Percentiles rank a stretch among this genome's conserved stretches.
Evolutionary conservation across 2,888 invertebrate genomes (phyloP).

Genomic region (Tenthredo distinguenda): DNA sequence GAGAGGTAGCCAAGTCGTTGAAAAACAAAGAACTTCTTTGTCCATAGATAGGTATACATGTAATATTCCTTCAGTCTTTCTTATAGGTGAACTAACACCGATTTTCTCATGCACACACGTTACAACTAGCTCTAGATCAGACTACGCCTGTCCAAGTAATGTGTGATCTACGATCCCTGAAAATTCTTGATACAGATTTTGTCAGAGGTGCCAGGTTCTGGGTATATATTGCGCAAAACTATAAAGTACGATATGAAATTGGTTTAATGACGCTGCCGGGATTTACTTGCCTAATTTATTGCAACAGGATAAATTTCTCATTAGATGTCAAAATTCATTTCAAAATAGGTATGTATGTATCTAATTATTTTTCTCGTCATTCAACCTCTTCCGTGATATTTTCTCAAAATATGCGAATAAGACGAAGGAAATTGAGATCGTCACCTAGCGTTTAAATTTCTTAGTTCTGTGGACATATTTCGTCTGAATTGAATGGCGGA

Average conservation of each 20-base stretch:
- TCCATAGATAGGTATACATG: slow-evolving; percentile 9
- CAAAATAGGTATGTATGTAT: not conserved
- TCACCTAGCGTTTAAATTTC: too few relatives aligned
- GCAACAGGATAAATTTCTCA: slow-evolving; percentile 16
- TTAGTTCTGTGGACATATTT: too few relatives aligned
- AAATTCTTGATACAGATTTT: slow-evolving; percentile 43
- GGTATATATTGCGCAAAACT: not conserved
- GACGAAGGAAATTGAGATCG: not conserved
- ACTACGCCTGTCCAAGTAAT: slow-evolving; percentile 39
- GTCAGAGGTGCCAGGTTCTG: slow-evolving; percentile 28
- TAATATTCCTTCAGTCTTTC: not conserved
- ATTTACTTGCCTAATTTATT: slow-evolving; percentile 14
- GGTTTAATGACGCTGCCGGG: not conserved
- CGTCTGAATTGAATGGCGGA: too few relatives aligned
- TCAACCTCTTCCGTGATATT: not conserved
- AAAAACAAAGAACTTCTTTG: slow-evolving; percentile 34
- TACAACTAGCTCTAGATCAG: slow-evolving; percentile 13
- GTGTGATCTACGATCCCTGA: slow-evolving; percentile 41
- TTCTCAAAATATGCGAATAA: not conserved
- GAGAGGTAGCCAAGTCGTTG: slow-evolving; percentile 5
- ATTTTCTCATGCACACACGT: not conserved
- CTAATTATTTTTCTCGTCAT: not conserved
- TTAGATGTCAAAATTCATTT: not conserved
- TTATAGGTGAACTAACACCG: not conserved
- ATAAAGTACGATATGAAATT: slow-evolving; percentile 25